phyloP scores from a whole-genome alignment of 2,797 vertebrate genomes.

The Cirrhinus molitorella region DNA sequence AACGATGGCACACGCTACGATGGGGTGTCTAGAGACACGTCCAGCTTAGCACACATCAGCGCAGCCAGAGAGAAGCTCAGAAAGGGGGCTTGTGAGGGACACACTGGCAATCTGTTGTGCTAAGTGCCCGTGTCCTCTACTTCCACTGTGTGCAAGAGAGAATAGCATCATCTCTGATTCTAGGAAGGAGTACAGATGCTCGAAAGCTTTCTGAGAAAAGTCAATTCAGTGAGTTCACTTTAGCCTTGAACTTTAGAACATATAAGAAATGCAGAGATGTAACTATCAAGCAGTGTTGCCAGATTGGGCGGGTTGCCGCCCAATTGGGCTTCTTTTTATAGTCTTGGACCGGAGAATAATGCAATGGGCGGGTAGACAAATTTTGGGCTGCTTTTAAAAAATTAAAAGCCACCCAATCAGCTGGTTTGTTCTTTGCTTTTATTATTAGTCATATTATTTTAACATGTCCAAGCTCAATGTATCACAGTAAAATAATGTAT shows the following conservation, averaged over 20 bases:
- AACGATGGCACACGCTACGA: not conserved
- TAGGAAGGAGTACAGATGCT: conserved; percentile 1
- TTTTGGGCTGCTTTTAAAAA: too few species aligned
- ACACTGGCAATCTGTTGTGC: conserved; percentile 19
- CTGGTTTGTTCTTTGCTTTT: too few species aligned
- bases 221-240: not conserved
- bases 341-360: too few species aligned
- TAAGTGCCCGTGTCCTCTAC: conserved; percentile 10
- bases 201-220: not conserved
- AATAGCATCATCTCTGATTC: not conserved
- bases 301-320: too few species aligned
- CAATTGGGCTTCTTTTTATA: too few species aligned
- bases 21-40: conserved; percentile 19
- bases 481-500: too few species aligned
- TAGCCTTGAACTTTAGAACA: not conserved
- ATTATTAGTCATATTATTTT: too few species aligned
- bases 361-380: too few species aligned
- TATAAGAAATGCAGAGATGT: not conserved
- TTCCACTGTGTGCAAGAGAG: not conserved
- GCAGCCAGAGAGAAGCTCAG: not conserved
- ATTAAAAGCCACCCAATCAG: too few species aligned
- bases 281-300: not conserved
- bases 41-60: conserved; percentile 31
- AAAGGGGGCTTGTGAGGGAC: conserved; percentile 23
- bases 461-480: too few species aligned